phyloP scores from a whole-genome alignment of 2,113 vertebrate species.

The Strix aluco region DNA sequence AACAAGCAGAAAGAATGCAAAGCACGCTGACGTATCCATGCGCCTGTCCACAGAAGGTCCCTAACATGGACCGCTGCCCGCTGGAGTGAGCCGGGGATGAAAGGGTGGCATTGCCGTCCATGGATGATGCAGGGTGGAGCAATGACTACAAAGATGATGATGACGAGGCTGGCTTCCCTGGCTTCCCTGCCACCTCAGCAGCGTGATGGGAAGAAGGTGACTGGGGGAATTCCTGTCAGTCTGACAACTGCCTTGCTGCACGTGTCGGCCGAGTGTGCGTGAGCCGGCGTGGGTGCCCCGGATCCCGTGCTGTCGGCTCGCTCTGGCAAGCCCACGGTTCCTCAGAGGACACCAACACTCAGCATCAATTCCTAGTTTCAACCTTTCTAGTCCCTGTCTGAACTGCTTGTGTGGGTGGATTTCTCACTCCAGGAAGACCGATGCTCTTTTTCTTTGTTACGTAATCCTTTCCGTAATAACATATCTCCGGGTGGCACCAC shows the following conservation, averaged over 20 bases:
- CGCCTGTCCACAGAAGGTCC: not conserved
- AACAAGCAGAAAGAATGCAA: fast-evolving
- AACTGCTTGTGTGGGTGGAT: not conserved
- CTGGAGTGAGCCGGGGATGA: no score
- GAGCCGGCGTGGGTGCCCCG: fast-evolving
- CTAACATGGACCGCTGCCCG: no score
- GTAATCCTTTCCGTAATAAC: fast-evolving
- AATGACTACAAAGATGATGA: no score
- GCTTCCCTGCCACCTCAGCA: fast-evolving
- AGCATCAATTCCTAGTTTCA: not conserved
- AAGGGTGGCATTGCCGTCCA: not conserved
- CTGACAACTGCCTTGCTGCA: not conserved
- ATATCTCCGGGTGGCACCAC: not conserved
- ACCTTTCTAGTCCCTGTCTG: not conserved
- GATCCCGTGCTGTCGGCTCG: not conserved
- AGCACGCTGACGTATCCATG: no score
- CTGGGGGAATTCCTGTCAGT: not conserved
- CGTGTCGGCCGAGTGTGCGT: fast-evolving
- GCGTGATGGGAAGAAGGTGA: fast-evolving
- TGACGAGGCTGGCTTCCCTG: not conserved
- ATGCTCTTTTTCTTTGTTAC: not conserved
- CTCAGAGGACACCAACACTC: not conserved
- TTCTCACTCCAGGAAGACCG: not conserved
- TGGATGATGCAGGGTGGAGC: not conserved
- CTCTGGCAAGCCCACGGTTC: not conserved